Evolutionary conservation across 2,797 vertebrate species (phyloP).

Genomic region (Furcifer pardalis): DNA sequence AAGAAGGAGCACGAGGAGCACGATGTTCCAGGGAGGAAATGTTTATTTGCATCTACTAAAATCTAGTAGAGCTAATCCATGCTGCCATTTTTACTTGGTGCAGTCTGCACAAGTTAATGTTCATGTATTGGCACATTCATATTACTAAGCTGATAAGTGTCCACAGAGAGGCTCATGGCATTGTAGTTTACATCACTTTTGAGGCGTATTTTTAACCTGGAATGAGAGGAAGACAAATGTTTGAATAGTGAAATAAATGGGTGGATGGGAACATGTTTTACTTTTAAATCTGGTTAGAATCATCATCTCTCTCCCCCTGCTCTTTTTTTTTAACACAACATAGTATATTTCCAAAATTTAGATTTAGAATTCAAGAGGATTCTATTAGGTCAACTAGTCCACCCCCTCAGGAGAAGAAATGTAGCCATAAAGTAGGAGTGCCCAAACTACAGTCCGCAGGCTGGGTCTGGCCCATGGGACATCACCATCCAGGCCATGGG

Average conservation of each 20-base stretch:
- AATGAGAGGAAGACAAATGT: not conserved
- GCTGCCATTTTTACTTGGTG: conserved; percentile 21
- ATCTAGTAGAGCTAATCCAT: conserved; percentile 4
- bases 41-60: conserved; percentile 46
- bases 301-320: not conserved
- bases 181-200: not conserved
- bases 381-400: not conserved
- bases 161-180: not conserved
- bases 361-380: not conserved
- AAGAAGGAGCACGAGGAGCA: conserved; percentile 53
- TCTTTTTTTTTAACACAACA: not conserved
- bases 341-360: not conserved
- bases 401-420: not conserved
- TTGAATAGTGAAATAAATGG: not conserved
- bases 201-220: not conserved
- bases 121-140: not conserved
- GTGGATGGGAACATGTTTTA: not conserved
- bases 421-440: too few relatives aligned
- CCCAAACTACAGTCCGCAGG: too few relatives aligned
- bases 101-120: conserved; percentile 1
- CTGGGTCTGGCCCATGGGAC: too few relatives aligned
- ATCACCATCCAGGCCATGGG: too few relatives aligned
- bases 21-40: conserved; percentile 53
- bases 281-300: not conserved
- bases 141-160: conserved; percentile 21